These are phyloP conservation scores for Sycophila texana DNA, from an alignment of 2,888 invertebrate genomes.

Conservation along the genomic window DNA sequence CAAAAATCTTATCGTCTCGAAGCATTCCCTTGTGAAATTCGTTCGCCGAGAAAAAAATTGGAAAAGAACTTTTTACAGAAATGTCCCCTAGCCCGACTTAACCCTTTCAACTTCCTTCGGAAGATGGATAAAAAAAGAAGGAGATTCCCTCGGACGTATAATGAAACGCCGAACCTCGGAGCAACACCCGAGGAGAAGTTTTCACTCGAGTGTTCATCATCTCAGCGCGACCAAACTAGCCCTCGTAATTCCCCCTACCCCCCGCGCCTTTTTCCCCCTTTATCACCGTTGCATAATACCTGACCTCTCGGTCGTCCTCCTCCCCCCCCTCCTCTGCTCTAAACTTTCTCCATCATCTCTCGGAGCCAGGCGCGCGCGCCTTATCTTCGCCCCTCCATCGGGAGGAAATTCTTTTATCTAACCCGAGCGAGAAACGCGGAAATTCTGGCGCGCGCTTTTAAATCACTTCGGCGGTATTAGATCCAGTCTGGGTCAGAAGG, in stretches of 20 bases:
- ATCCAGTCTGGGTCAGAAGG: neutral
- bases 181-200: too few species aligned
- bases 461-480: slow-evolving; percentile 1
- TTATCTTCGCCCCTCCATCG: slow-evolving; percentile 37
- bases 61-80: too few species aligned
- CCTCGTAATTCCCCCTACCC: neutral
- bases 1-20: too few species aligned
- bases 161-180: too few species aligned
- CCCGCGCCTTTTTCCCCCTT: neutral
- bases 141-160: too few species aligned
- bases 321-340: neutral
- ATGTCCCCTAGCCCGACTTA: too few species aligned
- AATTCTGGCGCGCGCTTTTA: neutral
- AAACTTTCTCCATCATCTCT: slow-evolving; percentile 38
- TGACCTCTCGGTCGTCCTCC: neutral
- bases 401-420: slow-evolving; percentile 23
- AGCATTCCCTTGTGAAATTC: too few species aligned
- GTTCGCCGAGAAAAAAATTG: too few species aligned
- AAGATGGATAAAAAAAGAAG: too few species aligned
- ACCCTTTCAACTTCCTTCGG: too few species aligned
- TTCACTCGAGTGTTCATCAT: too few species aligned
- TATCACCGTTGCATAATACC: slow-evolving; percentile 27
- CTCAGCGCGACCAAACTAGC: neutral
- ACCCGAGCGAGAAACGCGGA: slow-evolving; percentile 11
- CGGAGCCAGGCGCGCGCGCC: neutral